Conservation (phyloP, 2,888 invertebrate genomes). For the Lasioglossum pauxillum region DNA sequence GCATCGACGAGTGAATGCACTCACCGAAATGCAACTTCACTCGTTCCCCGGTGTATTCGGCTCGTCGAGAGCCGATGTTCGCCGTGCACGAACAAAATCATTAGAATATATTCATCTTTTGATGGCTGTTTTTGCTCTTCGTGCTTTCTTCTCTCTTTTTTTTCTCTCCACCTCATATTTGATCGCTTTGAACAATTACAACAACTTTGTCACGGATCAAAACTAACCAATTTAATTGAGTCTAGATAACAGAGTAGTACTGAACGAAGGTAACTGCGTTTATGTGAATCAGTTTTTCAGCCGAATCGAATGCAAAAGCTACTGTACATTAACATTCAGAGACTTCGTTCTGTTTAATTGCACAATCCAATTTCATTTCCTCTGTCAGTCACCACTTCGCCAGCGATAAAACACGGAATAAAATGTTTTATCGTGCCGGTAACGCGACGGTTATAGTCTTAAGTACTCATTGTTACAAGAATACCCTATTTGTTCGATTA, state of each 20-base stretch:
- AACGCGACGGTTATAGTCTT: background rate
- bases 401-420: background rate
- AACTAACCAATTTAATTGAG: constrained; percentile 31
- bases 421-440: background rate
- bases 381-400: background rate
- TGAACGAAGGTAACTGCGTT: constrained; percentile 16
- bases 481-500: background rate
- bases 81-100: constrained; percentile 10
- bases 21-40: constrained; percentile 36
- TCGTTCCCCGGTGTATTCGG: background rate
- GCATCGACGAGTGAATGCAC: constrained; percentile 20
- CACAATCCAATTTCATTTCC: background rate
- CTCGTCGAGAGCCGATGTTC: constrained; percentile 6
- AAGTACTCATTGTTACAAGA: background rate
- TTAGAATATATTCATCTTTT: constrained; percentile 6
- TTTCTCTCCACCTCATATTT: background rate
- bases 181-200: background rate
- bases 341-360: background rate
- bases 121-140: background rate
- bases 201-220: background rate
- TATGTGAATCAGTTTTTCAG: background rate
- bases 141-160: background rate
- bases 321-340: background rate
- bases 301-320: background rate
- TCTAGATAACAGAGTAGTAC: constrained; percentile 16